Base-by-base conservation (phyloP, 1,140 invertebrate species). In the Drosophila tristis region DNA sequence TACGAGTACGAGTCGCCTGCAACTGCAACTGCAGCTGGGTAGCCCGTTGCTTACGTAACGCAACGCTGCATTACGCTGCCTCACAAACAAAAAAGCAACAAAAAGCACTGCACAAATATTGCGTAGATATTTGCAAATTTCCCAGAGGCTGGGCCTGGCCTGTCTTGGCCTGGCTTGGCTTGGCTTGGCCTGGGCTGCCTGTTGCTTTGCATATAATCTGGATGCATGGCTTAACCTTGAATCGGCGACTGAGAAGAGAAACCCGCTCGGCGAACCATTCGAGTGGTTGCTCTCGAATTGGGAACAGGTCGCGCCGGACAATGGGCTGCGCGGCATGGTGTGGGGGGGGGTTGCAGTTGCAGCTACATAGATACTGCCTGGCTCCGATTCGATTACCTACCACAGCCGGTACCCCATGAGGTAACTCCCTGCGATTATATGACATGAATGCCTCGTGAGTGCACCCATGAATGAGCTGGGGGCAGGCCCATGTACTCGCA, bases 1-100 rank as follows among this genome's bases (percentile, higher is more conserved):
- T 80, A 43, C 15, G 23, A 45, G 57, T 31, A 62, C 56, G 20
- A 20, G 20, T 59, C 59, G 53, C 43, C 39, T 49, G 58, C 48
- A 60, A 74, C 62, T 80, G 75, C 62, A 63, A 63, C 64, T 68
- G 79, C 70, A 81, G 80, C 79, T 66, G 80, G 82, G 54, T 35
- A 66, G 63, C 72, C 61, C 56, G 76, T 61, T 51, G 73, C 51
- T 86, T 86, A 81, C 85, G 82, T 87, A 86, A 86, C 67, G 60
- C 64, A 45, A 53, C 70, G 76, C 11, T 5, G 35, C 67, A 65
- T 86, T 86, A 80, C 78, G 81, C 78, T 73, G 16, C 53, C 13
- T 9, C 13, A 62, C 67, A 72, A 59, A 48, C 2, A 20, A 20
- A 50, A 44, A 9, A 53, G 16, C 16, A 13, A 57, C 25, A 51